Evolutionary conservation across 2,888 invertebrate genomes (phyloP).

Genomic region (Calliopum simillimum): DNA sequence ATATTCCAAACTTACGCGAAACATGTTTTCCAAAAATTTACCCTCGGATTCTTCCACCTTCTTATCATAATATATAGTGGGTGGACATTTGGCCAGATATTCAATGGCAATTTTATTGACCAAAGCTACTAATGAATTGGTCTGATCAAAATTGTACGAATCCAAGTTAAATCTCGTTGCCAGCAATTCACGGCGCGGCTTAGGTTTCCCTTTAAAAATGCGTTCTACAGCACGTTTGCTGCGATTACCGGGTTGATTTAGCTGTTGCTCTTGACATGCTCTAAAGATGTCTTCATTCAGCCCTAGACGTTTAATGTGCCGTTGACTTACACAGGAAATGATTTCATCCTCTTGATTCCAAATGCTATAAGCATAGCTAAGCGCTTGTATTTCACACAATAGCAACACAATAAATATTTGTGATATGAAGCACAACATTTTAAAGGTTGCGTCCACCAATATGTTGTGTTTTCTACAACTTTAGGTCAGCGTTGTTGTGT

Average conservation of each 20-base stretch:
- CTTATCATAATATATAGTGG: conserved; percentile 76
- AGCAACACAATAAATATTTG: background rate
- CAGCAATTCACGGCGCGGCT: conserved; percentile 71
- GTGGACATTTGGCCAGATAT: conserved; percentile 75
- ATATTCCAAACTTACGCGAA: conserved; percentile 59
- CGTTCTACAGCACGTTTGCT: conserved; percentile 68
- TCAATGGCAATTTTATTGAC: conserved; percentile 72
- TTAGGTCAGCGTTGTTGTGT: background rate
- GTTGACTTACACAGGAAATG: conserved; percentile 36
- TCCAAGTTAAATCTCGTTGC: conserved; percentile 69
- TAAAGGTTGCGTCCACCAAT: background rate
- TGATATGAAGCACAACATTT: background rate
- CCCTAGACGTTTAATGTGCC: conserved; percentile 43
- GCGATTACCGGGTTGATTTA: conserved; percentile 3
- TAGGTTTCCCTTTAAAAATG: conserved; percentile 72
- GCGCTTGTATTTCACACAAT: background rate
- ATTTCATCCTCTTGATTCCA: background rate
- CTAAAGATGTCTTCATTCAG: conserved; percentile 43
- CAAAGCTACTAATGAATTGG: conserved; percentile 72
- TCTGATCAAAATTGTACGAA: conserved; percentile 67
- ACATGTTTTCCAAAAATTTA: conserved; percentile 71
- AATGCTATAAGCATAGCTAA: background rate
- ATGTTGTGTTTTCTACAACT: background rate
- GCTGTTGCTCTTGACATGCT: background rate
- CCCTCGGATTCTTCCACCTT: conserved; percentile 71